Base-by-base conservation (phyloP, 2,888 invertebrate species). In the Seira musarum region DNA sequence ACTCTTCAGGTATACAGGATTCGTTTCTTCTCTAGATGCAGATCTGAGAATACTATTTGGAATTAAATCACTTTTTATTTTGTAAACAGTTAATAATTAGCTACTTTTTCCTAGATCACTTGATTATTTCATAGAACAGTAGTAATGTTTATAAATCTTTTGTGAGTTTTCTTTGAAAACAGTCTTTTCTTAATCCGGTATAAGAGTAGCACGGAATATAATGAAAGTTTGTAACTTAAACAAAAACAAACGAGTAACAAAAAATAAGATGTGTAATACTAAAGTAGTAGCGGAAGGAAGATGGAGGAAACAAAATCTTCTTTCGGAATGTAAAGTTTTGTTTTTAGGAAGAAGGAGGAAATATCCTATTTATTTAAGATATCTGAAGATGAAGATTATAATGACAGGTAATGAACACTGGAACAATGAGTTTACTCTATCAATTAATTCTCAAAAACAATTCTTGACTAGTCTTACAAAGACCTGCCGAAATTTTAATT, bases 181-280 rank as follows among this genome's bases (percentile, higher is more conserved):
- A 60, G 60, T 60, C 60, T 60, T 60, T 60, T 60, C 60, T 60
- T 60, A 57, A 60, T 60, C 19, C 13, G 60, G 60, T 60, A 21
- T 15, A 60, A 21, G 2, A 60, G 21, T 22, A 60, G 60, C 60
- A 60, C 60, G 21, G 13, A 60, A 13, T 30, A 30, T 2, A 5
- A 30, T 30, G 30, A 5, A 30, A 30, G 30, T 30, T 30, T 2
- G 30, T 5, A 8, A 30, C 30, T 30, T 2, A n/a, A n/a, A n/a
- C 17, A 49, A 49, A 49, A 49, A 49, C 49, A 49, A 49, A 30
- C 2, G 3, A 30, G 30, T 8, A 30, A 30, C 30, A 30, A 30
- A 30, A 30, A 30, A n/a, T n/a, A n/a, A 30, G 8, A 2, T 30
- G 30, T 5, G 49, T 49, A 49, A 49, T 49, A 49, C 49, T 49